Percentiles rank a stretch among this genome's conserved stretches.
phyloP scores from a whole-genome alignment of 1,140 invertebrate species.

The Drosophila melanogaster region DNA sequence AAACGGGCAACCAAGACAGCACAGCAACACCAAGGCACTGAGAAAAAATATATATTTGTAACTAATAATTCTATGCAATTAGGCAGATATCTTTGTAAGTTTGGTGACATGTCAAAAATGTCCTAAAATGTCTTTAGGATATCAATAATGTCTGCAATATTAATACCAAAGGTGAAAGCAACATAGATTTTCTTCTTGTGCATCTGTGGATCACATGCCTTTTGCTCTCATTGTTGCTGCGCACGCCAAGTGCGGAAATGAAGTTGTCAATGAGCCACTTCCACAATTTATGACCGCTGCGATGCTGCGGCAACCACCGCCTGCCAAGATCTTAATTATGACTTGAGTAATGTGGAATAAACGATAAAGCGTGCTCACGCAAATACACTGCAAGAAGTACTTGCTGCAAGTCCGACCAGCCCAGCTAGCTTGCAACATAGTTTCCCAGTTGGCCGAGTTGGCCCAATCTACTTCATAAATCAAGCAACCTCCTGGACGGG shows the following conservation, averaged over 20 bases:
- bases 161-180: no score
- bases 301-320: constrained; percentile 61
- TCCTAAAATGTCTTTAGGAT: no score
- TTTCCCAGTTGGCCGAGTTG: constrained; percentile 34
- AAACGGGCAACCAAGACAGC: constrained; percentile 49
- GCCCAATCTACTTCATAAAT: constrained; percentile 76
- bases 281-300: constrained; percentile 79
- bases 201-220: constrained; percentile 18
- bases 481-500: constrained; percentile 39
- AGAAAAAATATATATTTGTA: neutral
- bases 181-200: neutral
- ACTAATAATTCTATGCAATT: no score
- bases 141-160: no score
- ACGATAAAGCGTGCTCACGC: constrained; percentile 80
- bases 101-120: neutral
- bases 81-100: neutral
- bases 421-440: neutral
- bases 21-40: constrained; percentile 13
- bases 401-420: neutral
- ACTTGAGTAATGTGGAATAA: constrained; percentile 81
- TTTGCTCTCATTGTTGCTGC: constrained; percentile 44
- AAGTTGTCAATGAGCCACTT: constrained; percentile 83
- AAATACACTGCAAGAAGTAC: constrained; percentile 71
- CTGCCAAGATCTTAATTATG: constrained; percentile 82
- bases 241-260: constrained; percentile 77